Evolutionary conservation across 1,140 invertebrate genomes (phyloP).

Genomic region (Himalopsyche phryganea): DNA sequence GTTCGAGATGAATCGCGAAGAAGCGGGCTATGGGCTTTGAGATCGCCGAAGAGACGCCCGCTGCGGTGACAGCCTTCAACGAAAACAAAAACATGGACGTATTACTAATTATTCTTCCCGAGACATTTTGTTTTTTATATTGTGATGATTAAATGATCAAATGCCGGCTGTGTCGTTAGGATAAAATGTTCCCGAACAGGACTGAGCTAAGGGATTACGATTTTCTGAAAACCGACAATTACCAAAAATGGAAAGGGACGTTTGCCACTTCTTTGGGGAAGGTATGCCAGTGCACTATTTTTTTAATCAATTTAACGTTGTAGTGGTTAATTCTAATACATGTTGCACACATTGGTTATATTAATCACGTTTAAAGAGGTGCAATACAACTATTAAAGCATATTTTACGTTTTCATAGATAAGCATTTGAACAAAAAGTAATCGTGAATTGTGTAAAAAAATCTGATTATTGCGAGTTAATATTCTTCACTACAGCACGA

Average conservation of each 20-base stretch:
- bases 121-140: conserved; percentile 2
- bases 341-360: too few species aligned
- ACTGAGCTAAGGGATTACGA: conserved; percentile 72
- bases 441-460: background rate
- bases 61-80: background rate
- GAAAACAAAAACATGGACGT: conserved; percentile 22
- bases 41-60: background rate
- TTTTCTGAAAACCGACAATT: conserved; percentile 84
- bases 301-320: too few species aligned
- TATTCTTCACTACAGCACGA: too few species aligned
- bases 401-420: background rate
- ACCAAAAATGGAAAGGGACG: conserved; percentile 83
- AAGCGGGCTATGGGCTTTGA: background rate
- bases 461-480: too few species aligned
- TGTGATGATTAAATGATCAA: background rate
- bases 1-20: background rate
- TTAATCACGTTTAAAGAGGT: too few species aligned
- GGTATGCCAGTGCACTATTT: conserved; percentile 45
- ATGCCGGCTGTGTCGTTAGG: conserved; percentile 14
- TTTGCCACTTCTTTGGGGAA: conserved; percentile 76
- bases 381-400: too few species aligned
- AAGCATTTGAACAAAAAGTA: conserved; percentile 13
- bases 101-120: background rate
- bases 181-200: conserved; percentile 51
- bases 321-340: too few species aligned